Conservation (phyloP, 30 jellyfish, hydroid and myxozoan genomes). For the Turritopsis rubra region DNA sequence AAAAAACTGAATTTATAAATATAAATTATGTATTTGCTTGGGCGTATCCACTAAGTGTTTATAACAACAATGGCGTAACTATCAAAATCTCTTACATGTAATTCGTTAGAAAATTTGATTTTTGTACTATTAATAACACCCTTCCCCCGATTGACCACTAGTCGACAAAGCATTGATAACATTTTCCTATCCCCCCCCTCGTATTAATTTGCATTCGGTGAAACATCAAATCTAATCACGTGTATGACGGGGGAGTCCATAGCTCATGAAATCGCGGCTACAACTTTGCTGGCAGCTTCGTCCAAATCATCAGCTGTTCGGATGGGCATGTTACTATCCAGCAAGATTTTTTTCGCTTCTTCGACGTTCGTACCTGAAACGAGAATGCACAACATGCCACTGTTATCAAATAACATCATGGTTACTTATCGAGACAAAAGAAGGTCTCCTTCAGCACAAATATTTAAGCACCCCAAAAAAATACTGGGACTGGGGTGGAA, state of each 20-base stretch:
- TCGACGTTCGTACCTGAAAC: slow-evolving; percentile 88
- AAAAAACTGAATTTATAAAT: too few species aligned
- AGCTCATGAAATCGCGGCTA: slow-evolving; percentile 28
- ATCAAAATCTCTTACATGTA: not conserved
- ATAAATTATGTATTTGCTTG: too few species aligned
- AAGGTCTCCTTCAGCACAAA: not conserved
- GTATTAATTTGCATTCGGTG: not conserved
- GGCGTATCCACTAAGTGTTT: not conserved
- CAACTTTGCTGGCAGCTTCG: slow-evolving; percentile 94
- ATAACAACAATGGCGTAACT: not conserved
- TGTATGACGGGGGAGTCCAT: not conserved
- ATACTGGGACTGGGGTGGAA: too few species aligned
- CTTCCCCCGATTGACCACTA: too few species aligned
- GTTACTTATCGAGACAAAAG: not conserved
- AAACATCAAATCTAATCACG: not conserved
- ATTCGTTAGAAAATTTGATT: not conserved
- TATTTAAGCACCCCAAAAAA: too few species aligned
- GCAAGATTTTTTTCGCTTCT: slow-evolving; percentile 82
- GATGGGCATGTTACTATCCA: slow-evolving; percentile 87
- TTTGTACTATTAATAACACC: too few species aligned
- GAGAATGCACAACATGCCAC: too few species aligned
- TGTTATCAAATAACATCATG: not conserved
- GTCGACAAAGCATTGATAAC: too few species aligned
- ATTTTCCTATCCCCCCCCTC: not conserved
- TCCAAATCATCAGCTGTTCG: slow-evolving; percentile 93